phyloP scores from a whole-genome alignment of 1,140 invertebrate species.

The Dryas iulia region DNA sequence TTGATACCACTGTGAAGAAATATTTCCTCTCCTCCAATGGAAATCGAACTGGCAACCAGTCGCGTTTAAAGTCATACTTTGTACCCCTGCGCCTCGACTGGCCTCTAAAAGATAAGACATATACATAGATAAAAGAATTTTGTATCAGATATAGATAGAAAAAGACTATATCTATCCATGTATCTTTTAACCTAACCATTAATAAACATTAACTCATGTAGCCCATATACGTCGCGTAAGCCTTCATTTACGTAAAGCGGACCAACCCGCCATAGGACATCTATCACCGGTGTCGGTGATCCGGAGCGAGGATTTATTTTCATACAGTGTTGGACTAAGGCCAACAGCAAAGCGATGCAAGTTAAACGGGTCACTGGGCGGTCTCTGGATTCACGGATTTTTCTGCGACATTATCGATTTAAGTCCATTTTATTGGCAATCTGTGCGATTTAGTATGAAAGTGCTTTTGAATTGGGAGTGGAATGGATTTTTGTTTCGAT shows the following conservation, averaged over 20 bases:
- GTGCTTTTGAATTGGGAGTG: background rate
- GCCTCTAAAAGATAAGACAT: no score
- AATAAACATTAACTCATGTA: background rate
- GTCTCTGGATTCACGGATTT: background rate
- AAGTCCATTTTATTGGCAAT: background rate
- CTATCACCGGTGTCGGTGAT: constrained; percentile 32
- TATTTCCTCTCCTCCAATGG: no score
- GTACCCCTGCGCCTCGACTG: no score
- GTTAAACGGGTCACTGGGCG: constrained; percentile 30
- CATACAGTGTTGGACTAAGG: constrained; percentile 23
- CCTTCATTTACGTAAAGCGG: constrained; percentile 2
- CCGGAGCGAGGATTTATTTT: constrained; percentile 31
- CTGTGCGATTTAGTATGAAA: constrained; percentile 2
- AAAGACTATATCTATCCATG: no score
- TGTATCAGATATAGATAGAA: no score
- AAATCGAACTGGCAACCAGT: no score
- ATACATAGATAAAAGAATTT: no score
- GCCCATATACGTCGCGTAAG: background rate
- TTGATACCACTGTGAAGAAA: no score
- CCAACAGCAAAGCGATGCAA: constrained; percentile 27
- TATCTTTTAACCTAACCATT: no score
- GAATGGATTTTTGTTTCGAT: background rate
- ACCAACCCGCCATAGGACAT: constrained; percentile 2
- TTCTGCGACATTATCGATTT: constrained; percentile 3
- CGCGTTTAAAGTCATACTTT: no score